Percentiles rank a stretch among this genome's conserved stretches.
Conservation (phyloP, 2,113 vertebrate species). For the Dromiciops gliroides region DNA sequence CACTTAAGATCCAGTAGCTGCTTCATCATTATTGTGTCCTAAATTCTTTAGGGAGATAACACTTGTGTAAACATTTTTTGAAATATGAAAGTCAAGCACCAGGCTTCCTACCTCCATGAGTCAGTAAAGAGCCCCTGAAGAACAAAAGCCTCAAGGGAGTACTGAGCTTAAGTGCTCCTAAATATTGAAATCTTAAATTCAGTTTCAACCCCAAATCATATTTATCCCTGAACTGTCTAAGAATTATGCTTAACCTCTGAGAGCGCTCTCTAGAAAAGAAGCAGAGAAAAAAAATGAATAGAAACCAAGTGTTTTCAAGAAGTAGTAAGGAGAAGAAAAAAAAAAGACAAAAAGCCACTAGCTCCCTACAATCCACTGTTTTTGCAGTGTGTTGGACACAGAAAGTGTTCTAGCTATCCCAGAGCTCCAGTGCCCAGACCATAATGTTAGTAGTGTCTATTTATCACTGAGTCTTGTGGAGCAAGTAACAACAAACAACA, state of each 20-base stretch:
- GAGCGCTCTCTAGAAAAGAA: background rate
- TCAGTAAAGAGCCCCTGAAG: background rate
- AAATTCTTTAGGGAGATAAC: background rate
- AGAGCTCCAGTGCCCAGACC: background rate
- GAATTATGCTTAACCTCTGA: background rate
- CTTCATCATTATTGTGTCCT: background rate
- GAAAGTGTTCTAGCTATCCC: no score
- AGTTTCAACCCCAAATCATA: background rate
- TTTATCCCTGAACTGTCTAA: background rate
- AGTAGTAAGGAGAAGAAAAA: background rate
- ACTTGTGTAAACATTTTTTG: background rate
- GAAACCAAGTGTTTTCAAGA: background rate
- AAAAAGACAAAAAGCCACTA: background rate
- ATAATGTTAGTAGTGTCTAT: background rate
- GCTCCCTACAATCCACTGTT: no score
- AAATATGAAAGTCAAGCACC: background rate
- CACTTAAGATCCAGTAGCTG: background rate
- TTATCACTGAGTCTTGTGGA: background rate
- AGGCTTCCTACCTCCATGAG: background rate
- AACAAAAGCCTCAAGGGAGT: background rate
- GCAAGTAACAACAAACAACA: no score
- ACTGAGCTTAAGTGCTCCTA: no score
- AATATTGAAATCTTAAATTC: background rate
- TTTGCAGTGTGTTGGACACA: no score
- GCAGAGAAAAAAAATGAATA: background rate